Percentiles rank a stretch among this genome's conserved stretches.
Evolutionary conservation across 1,140 invertebrate species (phyloP).

Genomic region (Spodoptera frugiperda): DNA sequence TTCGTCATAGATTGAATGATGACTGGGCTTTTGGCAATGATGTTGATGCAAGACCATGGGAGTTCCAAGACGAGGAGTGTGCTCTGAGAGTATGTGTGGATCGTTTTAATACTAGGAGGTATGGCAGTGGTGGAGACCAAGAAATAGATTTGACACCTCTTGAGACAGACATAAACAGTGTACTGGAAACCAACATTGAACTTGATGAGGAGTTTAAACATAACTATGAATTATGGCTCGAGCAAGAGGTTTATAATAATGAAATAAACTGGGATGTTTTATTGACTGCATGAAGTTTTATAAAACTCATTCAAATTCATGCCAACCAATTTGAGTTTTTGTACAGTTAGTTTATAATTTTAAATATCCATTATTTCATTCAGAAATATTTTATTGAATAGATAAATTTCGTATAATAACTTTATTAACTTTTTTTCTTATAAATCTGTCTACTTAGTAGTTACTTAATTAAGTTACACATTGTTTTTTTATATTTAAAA

Average conservation of each 20-base stretch:
- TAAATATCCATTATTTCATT: slow-evolving; percentile 34
- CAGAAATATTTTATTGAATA: slow-evolving; percentile 37
- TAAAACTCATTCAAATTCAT: slow-evolving; percentile 14
- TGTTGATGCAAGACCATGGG: slow-evolving; percentile 98
- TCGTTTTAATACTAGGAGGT: slow-evolving; percentile 97
- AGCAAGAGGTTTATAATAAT: slow-evolving; percentile 97
- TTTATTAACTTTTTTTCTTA: slow-evolving; percentile 24
- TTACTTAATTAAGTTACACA: slow-evolving; percentile 39
- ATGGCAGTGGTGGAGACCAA: slow-evolving; percentile 85
- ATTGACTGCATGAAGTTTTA: slow-evolving; percentile 65
- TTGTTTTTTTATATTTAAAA: slow-evolving; percentile 34
- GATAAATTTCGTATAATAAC: slow-evolving; percentile 8
- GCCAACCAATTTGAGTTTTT: slow-evolving; percentile 29
- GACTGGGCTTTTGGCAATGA: slow-evolving; percentile 99
- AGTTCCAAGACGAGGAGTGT: slow-evolving; percentile 99
- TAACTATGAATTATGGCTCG: slow-evolving; percentile 98
- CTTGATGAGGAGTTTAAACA: slow-evolving; percentile 98
- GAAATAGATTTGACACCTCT: slow-evolving; percentile 92
- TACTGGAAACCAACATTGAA: slow-evolving; percentile 92
- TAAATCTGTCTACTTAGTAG: slow-evolving; percentile 38
- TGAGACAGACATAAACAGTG: slow-evolving; percentile 94
- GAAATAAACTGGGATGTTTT: slow-evolving; percentile 91
- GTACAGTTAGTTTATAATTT: slow-evolving; percentile 46
- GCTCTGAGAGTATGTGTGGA: slow-evolving; percentile 97
- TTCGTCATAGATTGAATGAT: slow-evolving; percentile 97